Conservation (phyloP, 2,888 invertebrate genomes). For the Erpobdella octoculata region DNA sequence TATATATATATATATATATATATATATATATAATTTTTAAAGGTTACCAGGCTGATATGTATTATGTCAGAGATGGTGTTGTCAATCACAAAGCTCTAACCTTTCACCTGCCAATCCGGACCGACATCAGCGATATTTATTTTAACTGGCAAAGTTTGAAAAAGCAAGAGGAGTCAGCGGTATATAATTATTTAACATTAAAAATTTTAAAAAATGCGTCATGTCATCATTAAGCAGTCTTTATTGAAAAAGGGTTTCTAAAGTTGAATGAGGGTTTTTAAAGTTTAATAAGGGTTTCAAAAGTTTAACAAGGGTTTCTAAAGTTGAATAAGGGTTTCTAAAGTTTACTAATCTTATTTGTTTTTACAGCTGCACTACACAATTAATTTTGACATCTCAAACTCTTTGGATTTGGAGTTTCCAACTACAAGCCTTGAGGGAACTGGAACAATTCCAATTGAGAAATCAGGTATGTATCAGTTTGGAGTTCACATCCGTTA, state of each 20-base stretch:
- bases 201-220: neutral
- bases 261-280: no score
- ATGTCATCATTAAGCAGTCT: neutral
- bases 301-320: no score
- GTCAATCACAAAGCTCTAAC: neutral
- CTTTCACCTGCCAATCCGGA: neutral
- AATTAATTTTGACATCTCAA: constrained; percentile 16
- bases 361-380: neutral
- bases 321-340: no score
- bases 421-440: neutral
- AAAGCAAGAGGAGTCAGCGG: neutral
- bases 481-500: neutral
- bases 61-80: constrained; percentile 18
- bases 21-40: neutral
- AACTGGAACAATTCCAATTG: neutral
- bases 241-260: no score
- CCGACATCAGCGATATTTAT: constrained; percentile 8
- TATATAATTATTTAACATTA: constrained; percentile 6
- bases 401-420: neutral
- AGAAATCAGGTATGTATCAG: constrained; percentile 9
- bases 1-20: no score
- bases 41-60: constrained; percentile 16
- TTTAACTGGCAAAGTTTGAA: constrained; percentile 10
- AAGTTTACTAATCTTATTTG: neutral
- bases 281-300: no score